phyloP scores from a whole-genome alignment of 1,140 invertebrate genomes.

The Pseudachorutes palmiensis region DNA sequence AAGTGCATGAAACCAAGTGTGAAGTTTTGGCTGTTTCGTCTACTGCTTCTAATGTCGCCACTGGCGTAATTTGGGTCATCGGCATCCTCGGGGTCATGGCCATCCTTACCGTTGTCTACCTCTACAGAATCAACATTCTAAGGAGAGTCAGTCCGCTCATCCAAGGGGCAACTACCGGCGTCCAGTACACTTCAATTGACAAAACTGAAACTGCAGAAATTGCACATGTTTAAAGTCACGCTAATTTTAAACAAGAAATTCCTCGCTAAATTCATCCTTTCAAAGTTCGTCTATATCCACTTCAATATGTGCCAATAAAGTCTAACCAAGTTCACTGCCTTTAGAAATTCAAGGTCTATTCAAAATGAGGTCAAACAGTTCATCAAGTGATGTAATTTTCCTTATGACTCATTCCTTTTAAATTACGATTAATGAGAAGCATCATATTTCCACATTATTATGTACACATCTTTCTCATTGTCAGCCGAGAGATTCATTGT shows the following conservation, averaged over 20 bases:
- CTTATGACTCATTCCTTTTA: too few species aligned
- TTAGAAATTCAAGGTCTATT: too few species aligned
- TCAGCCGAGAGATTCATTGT: too few species aligned
- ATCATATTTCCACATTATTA: too few species aligned
- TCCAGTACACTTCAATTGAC: slow-evolving; percentile 63
- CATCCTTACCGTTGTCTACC: slow-evolving; percentile 46
- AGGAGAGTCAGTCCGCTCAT: slow-evolving; percentile 53
- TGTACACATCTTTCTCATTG: too few species aligned
- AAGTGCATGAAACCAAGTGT: slow-evolving; percentile 39
- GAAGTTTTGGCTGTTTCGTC: slow-evolving; percentile 17
- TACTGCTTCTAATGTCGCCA: slow-evolving; percentile 36
- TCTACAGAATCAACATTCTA: slow-evolving; percentile 49
- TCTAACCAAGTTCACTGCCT: too few species aligned
- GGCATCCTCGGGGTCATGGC: slow-evolving; percentile 48
- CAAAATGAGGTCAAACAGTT: too few species aligned
- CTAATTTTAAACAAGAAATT: background rate
- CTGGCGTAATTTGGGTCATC: slow-evolving; percentile 41
- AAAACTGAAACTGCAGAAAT: slow-evolving; percentile 44
- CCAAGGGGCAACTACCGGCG: slow-evolving; percentile 57
- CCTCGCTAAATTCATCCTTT: too few species aligned
- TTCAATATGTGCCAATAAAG: too few species aligned
- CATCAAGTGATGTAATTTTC: too few species aligned
- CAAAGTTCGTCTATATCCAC: too few species aligned
- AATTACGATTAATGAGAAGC: too few species aligned
- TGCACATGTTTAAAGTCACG: slow-evolving; percentile 28